These are phyloP conservation scores for Oegoconia quadripuncta DNA, from an alignment of 2,888 invertebrate genomes.

Conservation along the genomic window DNA sequence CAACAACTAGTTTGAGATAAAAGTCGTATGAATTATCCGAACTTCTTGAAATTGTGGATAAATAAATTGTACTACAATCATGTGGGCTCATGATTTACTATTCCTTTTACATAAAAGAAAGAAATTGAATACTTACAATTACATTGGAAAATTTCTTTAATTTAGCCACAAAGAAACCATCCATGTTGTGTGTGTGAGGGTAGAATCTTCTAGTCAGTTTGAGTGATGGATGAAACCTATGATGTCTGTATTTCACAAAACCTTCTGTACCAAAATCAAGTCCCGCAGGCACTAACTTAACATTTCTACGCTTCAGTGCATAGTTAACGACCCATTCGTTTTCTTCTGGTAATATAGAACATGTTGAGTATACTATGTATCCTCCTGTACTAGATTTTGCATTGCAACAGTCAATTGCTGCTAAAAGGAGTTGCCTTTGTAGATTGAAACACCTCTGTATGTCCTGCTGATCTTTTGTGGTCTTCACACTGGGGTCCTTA, in stretches of 20 bases:
- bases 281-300: slow-evolving; percentile 95
- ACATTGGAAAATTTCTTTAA: slow-evolving; percentile 96
- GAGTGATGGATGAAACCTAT: slow-evolving; percentile 93
- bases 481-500: slow-evolving; percentile 98
- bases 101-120: neutral
- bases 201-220: slow-evolving; percentile 95
- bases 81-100: slow-evolving; percentile 2
- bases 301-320: slow-evolving; percentile 94
- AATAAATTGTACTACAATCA: too few relatives aligned
- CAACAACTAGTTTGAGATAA: too few relatives aligned
- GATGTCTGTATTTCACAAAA: slow-evolving; percentile 91
- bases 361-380: slow-evolving; percentile 98
- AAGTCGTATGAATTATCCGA: too few relatives aligned
- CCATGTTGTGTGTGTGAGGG: slow-evolving; percentile 99
- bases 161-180: slow-evolving; percentile 99
- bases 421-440: slow-evolving; percentile 93
- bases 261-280: slow-evolving; percentile 98
- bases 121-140: slow-evolving; percentile 55
- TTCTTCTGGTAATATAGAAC: slow-evolving; percentile 98
- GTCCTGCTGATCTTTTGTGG: slow-evolving; percentile 92
- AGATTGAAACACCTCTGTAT: slow-evolving; percentile 94
- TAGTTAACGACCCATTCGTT: slow-evolving; percentile 99
- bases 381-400: slow-evolving; percentile 96
- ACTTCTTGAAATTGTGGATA: too few relatives aligned
- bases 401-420: slow-evolving; percentile 98